A percentile compares a stretch with the other conserved stretches of the same genome.
These are phyloP conservation scores for Drosophila pachea DNA, from an alignment of 1,140 invertebrate genomes.

Conservation along the genomic window DNA sequence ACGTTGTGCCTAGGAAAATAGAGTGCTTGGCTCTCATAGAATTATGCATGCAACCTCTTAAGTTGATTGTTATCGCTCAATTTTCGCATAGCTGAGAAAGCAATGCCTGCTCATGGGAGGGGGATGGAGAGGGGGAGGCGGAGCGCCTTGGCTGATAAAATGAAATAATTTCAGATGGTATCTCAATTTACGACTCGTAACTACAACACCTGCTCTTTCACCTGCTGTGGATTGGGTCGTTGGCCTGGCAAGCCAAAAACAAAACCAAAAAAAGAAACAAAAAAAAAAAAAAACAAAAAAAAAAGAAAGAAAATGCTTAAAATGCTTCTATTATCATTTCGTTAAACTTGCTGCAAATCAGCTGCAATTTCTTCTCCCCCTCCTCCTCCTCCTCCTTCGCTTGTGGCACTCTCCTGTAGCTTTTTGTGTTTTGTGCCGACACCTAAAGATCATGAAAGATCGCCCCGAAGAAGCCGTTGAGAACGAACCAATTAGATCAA, in stretches of 20 bases:
- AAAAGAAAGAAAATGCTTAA: constrained; percentile 2
- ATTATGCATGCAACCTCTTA: no score
- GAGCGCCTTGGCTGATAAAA: no score
- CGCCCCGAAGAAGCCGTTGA: constrained; percentile 42
- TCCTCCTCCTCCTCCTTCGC: no score
- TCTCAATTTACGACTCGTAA: neutral
- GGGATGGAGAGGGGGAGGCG: no score
- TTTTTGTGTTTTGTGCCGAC: constrained; percentile 20
- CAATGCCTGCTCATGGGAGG: neutral
- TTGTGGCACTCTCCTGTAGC: no score
- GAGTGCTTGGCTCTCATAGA: neutral
- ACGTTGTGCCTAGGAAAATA: neutral
- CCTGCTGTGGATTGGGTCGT: neutral
- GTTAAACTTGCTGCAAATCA: constrained; percentile 12
- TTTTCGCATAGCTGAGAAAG: neutral
- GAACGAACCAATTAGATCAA: constrained; percentile 78
- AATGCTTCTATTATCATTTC: constrained; percentile 20
- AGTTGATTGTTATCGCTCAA: no score
- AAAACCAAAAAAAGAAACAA: no score
- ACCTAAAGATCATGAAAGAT: constrained; percentile 37
- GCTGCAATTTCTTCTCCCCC: neutral
- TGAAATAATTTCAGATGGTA: no score
- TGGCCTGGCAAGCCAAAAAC: neutral
- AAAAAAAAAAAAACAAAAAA: no score
- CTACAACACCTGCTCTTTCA: neutral